phyloP scores from a whole-genome alignment of 2,888 invertebrate species.

The Drosophila phalerata region DNA sequence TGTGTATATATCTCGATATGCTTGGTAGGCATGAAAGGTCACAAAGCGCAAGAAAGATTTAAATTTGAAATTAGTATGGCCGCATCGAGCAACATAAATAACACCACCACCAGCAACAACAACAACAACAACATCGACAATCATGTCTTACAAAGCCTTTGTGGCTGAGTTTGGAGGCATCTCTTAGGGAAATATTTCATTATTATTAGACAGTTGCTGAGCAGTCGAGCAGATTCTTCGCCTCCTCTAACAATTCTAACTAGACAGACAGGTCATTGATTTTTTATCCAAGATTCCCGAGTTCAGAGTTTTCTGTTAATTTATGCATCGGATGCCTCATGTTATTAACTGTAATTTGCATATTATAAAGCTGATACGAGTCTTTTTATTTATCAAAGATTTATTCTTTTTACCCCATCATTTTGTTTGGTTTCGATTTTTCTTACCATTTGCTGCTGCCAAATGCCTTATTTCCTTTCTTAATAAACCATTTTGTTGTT shows the following conservation, averaged over 20 bases:
- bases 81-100: conserved; percentile 67
- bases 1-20: conserved; percentile 38
- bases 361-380: conserved; percentile 52
- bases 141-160: conserved; percentile 45
- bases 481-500: conserved; percentile 67
- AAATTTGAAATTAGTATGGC: conserved; percentile 76
- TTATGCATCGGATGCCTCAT: conserved; percentile 60
- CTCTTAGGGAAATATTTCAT: conserved; percentile 76
- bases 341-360: conserved; percentile 73
- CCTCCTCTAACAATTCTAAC: conserved; percentile 19
- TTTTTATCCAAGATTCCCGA: conserved; percentile 28
- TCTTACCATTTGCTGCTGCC: conserved; percentile 41
- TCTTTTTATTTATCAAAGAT: conserved; percentile 18
- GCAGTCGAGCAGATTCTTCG: conserved; percentile 37
- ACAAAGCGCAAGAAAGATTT: conserved; percentile 73
- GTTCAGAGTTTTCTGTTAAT: conserved; percentile 51
- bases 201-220: conserved; percentile 81
- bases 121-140: conserved; percentile 40
- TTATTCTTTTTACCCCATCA: conserved; percentile 28
- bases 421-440: conserved; percentile 16
- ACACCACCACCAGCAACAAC: conserved; percentile 35
- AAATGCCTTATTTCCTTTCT: conserved; percentile 15
- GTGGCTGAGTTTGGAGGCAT: conserved; percentile 33
- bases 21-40: conserved; percentile 75
- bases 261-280: conserved; percentile 66